phyloP scores from a whole-genome alignment of 2,113 vertebrate genomes.

The Albula goreensis region DNA sequence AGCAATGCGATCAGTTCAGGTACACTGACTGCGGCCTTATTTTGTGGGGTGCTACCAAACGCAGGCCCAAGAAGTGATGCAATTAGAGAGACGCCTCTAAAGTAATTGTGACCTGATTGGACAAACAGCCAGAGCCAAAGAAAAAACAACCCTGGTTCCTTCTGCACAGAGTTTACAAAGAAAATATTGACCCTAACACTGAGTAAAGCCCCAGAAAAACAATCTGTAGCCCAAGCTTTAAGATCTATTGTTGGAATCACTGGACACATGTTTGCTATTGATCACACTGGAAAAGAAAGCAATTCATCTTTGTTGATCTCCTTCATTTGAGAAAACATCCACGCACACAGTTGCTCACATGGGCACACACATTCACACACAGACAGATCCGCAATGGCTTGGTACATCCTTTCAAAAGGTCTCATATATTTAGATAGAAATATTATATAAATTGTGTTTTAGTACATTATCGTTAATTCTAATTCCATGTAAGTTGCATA shows the following conservation, averaged over 20 bases:
- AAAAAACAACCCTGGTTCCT: background rate
- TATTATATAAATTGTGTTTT: background rate
- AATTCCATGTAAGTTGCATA: background rate
- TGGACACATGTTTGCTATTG: conserved; percentile 6
- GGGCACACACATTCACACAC: background rate
- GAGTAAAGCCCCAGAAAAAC: background rate
- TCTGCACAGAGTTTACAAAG: background rate
- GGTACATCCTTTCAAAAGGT: background rate
- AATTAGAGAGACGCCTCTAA: background rate
- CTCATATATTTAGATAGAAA: background rate
- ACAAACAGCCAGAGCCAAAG: background rate
- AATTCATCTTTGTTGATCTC: conserved; percentile 1
- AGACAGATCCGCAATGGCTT: background rate
- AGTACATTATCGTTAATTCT: too few relatives aligned
- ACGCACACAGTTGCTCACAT: background rate
- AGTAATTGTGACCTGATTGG: background rate
- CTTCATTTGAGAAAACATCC: background rate
- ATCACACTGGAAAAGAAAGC: background rate
- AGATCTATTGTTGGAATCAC: conserved; percentile 7
- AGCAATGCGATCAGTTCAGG: background rate
- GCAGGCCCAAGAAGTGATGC: background rate
- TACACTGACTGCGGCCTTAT: background rate
- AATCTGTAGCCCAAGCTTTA: background rate
- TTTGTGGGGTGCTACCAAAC: background rate
- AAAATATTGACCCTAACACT: background rate